Evolutionary conservation across 1,140 invertebrate species (phyloP), one percentile per base, ranked within the genome.

Genomic region (Calycopis cecrops): DNA sequence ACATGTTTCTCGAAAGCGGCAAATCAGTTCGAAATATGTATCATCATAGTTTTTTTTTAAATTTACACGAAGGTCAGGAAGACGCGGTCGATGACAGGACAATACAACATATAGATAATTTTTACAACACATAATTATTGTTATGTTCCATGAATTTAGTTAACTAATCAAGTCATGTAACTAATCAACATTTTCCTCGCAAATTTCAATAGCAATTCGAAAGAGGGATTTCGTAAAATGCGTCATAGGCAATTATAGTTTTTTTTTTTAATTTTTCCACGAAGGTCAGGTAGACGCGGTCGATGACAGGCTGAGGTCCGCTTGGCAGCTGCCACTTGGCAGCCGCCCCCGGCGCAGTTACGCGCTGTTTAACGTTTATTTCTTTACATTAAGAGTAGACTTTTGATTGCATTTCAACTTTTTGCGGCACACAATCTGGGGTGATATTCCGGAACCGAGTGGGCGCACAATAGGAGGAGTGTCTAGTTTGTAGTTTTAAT

Each of bases 401-500:
- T 59, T 61, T 59, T 63, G 48, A 55, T 60, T 51, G 58, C 52
- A 51, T 60, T 60, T 44, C 50, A 53, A 52, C 54, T 60, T 60
- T 60, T 55, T 50, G 40, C 11, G 34, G 34, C 11, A 10, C 28
- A 21, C 21, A 44, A 44, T 44, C 40, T 44, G 16, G 40, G 40
- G 21, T 28, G 21, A 28, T 28, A 28, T 28, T 28, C 21, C 21
- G 21, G 21, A 28, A 28, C 21, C 21, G 21, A 28, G 21, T 28
- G 21, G n/a, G 12, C 16, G 35, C 35, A 37, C 9, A 37, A 37
- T 37, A 37, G 35, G 35, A 37, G 9, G 9, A 16, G 40, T 44
- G 40, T 44, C 40, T 17, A 16, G 40, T 44, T 44, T 44, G 9
- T 44, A 9, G 14, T 44, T 14, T 44, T 44, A 44, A 44, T 44